A percentile compares a stretch with the other conserved stretches of the same genome.
phyloP scores from a whole-genome alignment of 2,888 invertebrate species.

The Nomada flava region DNA sequence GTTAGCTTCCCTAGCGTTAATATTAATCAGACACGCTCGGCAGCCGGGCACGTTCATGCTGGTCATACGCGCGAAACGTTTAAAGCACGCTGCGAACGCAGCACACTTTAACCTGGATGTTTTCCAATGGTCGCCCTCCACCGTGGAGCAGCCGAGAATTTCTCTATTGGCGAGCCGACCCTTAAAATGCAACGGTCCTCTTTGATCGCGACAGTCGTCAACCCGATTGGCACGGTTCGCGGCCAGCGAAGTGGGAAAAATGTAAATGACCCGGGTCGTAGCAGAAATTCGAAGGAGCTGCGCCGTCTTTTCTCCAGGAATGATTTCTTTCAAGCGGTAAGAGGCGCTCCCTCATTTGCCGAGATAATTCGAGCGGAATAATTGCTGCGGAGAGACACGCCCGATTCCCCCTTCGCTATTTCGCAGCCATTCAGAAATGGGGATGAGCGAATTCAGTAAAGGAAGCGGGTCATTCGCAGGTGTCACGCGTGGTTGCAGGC shows the following conservation, averaged over 20 bases:
- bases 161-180: background rate
- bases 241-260: slow-evolving; percentile 16
- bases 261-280: slow-evolving; percentile 43
- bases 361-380: slow-evolving; percentile 65
- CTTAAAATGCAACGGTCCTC: background rate
- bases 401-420: slow-evolving; percentile 30
- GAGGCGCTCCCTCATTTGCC: slow-evolving; percentile 47
- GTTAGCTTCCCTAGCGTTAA: slow-evolving; percentile 59
- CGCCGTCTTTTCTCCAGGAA: background rate
- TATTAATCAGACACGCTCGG: slow-evolving; percentile 62
- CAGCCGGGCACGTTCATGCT: slow-evolving; percentile 44
- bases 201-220: background rate
- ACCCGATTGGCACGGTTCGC: background rate
- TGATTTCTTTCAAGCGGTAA: slow-evolving; percentile 48
- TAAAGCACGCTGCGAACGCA: slow-evolving; percentile 11
- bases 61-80: slow-evolving; percentile 62
- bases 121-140: slow-evolving; percentile 29
- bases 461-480: slow-evolving; percentile 6
- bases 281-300: background rate
- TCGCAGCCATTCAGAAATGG: slow-evolving; percentile 16
- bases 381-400: slow-evolving; percentile 47
- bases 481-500: slow-evolving; percentile 15
- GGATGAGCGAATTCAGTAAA: slow-evolving; percentile 40
- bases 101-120: slow-evolving; percentile 39
- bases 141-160: background rate